Base-by-base conservation (phyloP, 2,113 vertebrate genomes). In the Porphyrio hochstetteri region DNA sequence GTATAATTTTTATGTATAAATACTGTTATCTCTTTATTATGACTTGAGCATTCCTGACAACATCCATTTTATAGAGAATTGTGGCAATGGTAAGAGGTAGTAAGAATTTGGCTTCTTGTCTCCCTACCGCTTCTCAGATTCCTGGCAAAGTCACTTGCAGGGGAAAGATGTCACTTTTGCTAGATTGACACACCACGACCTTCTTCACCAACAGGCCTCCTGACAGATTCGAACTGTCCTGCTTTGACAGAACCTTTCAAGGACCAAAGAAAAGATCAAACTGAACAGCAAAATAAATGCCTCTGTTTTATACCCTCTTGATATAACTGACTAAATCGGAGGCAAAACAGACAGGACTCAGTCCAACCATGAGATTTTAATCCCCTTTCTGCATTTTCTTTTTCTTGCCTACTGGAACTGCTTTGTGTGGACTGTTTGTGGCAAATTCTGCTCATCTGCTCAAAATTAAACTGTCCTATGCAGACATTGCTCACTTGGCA, bases 401-500 rank as follows among this genome's bases (percentile, higher is more conserved):
- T 74, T 65, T 70, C 13, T 31, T 79, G 44, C 74, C 44, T 69
- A 23, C 40, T 57, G 48, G 35, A 71, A 61, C 36, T 16, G 60
- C 28, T 88, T 46, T 65, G 44, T 65, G 44, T 35, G 35, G 59
- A 64, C 40, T 88, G 63, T 33, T 95, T 59, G 35, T 75, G 44
- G 50, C 82, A 80, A 91, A 96, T 90, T 91, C 92, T 89, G 82
- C 70, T 95, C 67, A 53, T 96, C 78, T 91, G 42, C 10, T 96
- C 87, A 95, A 93, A 96, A 95, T 90, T 88, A 92, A 94, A 96
- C 56, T 94, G 63, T 81, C 88, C 88, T 94, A 67, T 67, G 95
- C 95, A 88, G 83, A 76, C 78, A 82, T 70, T 84, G 61, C 90
- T 97, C 92, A 90, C 93, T 97, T 95, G 94, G 93, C 95, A 95